Evolutionary conservation across 2,888 invertebrate species (phyloP), one percentile per base, ranked within the genome.

Genomic region (Nineta flava): DNA sequence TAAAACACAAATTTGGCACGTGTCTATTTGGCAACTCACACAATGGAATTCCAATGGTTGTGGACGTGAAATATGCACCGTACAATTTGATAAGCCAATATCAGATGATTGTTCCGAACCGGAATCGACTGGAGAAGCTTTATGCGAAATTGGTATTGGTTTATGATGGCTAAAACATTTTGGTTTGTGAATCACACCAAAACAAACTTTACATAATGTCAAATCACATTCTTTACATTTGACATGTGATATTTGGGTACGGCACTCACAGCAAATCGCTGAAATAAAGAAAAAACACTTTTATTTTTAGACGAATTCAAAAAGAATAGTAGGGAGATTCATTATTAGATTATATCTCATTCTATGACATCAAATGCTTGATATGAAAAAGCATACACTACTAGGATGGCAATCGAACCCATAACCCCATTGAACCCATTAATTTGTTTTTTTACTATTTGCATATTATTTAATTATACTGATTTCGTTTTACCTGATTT

Each of bases 1-100:
- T 6, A 71, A 35, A 48, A 65, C 59, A 52, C 73, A 73, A 46
- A 66, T 64, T n/a, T 66, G 62, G 51, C 73, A 74, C 1, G 59
- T 55, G 2, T 58, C 53, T 19, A 53, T 46, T n/a, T 62, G 52
- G 55, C 74, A 73, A 10, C 60, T 57, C 3, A 56, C 57, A 53
- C 74, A 74, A 51, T 60, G 62, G 55, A 69, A 67, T 15, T 67
- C 68, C 17, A 63, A 21, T 2, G 38, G 38, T 38, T 38, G 38
- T 38, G n/a, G n/a, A n/a, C 56, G 49, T 49, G 61, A 56, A 4
- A 53, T 42, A 56, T 70, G 70, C 32, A 55, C 55, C 0, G 54
- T 45, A 48, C 70, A 70, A 26, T 6, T 26, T 6, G 26, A 26
- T 26, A 26, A 26, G 4, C 26, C 26, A 26, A 26, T 26, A 2